A percentile compares a stretch with the other conserved stretches of the same genome.
These are phyloP conservation scores for Podiceps cristatus DNA, from an alignment of 2,113 vertebrate genomes.

Conservation along the genomic window DNA sequence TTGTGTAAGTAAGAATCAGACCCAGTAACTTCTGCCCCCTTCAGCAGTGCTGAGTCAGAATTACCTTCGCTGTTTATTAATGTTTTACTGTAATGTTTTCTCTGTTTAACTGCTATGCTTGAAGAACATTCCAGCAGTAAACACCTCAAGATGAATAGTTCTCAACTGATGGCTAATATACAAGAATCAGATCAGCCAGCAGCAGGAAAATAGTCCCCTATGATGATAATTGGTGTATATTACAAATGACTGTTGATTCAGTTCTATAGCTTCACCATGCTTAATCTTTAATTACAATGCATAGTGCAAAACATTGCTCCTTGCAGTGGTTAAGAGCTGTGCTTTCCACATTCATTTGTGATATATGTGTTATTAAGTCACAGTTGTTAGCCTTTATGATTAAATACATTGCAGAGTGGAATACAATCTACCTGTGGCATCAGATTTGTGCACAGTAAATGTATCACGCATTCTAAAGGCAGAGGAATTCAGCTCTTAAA, in stretches of 20 bases:
- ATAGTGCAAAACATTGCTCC: neutral
- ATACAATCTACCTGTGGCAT: neutral
- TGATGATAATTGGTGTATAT: neutral
- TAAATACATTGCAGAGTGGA: neutral
- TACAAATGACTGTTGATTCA: neutral
- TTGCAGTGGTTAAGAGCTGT: neutral
- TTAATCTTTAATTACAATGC: neutral
- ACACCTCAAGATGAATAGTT: neutral
- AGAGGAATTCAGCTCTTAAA: neutral
- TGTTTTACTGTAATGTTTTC: neutral
- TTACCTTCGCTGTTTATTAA: neutral
- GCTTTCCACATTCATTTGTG: neutral
- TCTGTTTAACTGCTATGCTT: neutral
- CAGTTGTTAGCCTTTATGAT: neutral
- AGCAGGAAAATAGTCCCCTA: neutral
- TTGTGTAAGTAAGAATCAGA: neutral
- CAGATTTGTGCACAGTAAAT: neutral
- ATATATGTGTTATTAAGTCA: neutral
- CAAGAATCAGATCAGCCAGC: neutral
- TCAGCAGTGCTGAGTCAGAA: neutral
- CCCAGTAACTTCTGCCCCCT: neutral
- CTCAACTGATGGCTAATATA: neutral
- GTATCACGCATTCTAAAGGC: neutral
- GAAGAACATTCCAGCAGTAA: neutral
- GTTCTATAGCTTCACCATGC: neutral